These are phyloP conservation scores for Psittacus erithacus DNA, from an alignment of 2,113 vertebrate species.

Conservation along the genomic window DNA sequence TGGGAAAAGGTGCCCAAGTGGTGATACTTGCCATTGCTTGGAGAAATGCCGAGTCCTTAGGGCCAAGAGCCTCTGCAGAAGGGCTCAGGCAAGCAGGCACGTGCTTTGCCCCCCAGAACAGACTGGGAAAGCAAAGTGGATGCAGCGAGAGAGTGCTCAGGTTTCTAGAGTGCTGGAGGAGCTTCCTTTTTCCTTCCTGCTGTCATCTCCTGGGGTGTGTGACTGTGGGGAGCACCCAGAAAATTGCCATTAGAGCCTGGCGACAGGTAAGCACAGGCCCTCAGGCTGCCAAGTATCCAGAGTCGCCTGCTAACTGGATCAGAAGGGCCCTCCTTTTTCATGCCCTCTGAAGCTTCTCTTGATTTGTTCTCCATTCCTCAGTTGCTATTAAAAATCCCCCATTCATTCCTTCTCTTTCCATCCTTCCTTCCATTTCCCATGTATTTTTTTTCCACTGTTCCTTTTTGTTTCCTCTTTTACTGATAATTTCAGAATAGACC, in stretches of 20 bases:
- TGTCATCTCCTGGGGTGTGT: slow-evolving; percentile 60
- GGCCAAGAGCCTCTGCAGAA: not conserved
- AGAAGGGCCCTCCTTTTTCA: slow-evolving; percentile 35
- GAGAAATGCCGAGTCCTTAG: not conserved
- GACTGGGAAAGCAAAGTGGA: slow-evolving; percentile 36
- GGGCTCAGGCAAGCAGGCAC: not conserved
- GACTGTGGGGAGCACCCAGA: slow-evolving; percentile 73
- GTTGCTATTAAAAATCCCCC: not conserved
- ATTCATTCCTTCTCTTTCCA: slow-evolving; percentile 5
- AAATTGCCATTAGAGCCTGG: slow-evolving; percentile 70
- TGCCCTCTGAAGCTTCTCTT: slow-evolving; percentile 45
- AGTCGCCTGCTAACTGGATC: slow-evolving; percentile 28
- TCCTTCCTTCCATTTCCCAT: slow-evolving; percentile 11
- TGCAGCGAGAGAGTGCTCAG: slow-evolving; percentile 48
- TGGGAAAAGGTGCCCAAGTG: not conserved
- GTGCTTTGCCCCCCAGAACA: not conserved
- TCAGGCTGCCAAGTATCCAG: slow-evolving; percentile 62
- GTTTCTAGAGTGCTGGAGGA: slow-evolving; percentile 71
- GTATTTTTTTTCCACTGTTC: slow-evolving; percentile 20
- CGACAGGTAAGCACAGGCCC: slow-evolving; percentile 57
- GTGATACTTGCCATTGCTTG: not conserved
- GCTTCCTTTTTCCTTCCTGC: slow-evolving; percentile 63
- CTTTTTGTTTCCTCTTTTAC: slow-evolving; percentile 14
- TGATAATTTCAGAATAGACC: not conserved
- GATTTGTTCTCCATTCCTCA: slow-evolving; percentile 24